These are phyloP conservation scores for Sarcophaga caerulescens DNA, from an alignment of 2,888 invertebrate genomes.

Conservation along the genomic window DNA sequence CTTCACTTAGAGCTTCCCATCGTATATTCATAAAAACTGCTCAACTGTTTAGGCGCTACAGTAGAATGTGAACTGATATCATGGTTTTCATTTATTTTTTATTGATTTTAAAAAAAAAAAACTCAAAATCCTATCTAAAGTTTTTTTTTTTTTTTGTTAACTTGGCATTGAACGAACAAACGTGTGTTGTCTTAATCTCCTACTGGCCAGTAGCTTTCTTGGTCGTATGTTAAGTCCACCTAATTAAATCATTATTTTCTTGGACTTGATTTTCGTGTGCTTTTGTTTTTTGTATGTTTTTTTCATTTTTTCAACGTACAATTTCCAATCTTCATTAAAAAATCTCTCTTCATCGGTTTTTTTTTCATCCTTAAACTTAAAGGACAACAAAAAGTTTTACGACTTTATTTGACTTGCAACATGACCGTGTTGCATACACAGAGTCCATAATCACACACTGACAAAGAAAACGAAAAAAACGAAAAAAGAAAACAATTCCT, in stretches of 20 bases:
- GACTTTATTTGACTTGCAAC: slow-evolving; percentile 67
- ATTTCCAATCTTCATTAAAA: slow-evolving; percentile 40
- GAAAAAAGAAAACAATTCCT: not conserved
- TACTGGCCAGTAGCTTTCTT: slow-evolving; percentile 13
- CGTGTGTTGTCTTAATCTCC: not conserved
- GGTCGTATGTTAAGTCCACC: slow-evolving; percentile 31
- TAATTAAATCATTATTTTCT: slow-evolving; percentile 66
- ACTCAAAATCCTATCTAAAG: too few species aligned
- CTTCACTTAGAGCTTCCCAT: too few species aligned
- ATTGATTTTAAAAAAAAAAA: too few species aligned
- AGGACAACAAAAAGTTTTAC: slow-evolving; percentile 61
- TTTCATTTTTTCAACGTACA: slow-evolving; percentile 8
- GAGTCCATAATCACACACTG: slow-evolving; percentile 13
- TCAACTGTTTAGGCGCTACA: too few species aligned
- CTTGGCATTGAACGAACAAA: too few species aligned
- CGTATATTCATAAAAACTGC: too few species aligned
- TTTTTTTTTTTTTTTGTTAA: too few species aligned
- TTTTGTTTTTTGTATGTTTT: not conserved
- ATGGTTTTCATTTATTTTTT: too few species aligned
- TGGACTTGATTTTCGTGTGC: slow-evolving; percentile 17
- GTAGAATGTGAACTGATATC: too few species aligned
- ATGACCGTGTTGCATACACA: slow-evolving; percentile 56
- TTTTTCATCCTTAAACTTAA: not conserved
- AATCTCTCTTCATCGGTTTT: slow-evolving; percentile 13
- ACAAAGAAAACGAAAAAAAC: slow-evolving; percentile 17